A percentile compares a stretch with the other conserved stretches of the same genome.
Evolutionary conservation across 1,140 invertebrate species (phyloP).

Genomic region (Cepaea nemoralis): DNA sequence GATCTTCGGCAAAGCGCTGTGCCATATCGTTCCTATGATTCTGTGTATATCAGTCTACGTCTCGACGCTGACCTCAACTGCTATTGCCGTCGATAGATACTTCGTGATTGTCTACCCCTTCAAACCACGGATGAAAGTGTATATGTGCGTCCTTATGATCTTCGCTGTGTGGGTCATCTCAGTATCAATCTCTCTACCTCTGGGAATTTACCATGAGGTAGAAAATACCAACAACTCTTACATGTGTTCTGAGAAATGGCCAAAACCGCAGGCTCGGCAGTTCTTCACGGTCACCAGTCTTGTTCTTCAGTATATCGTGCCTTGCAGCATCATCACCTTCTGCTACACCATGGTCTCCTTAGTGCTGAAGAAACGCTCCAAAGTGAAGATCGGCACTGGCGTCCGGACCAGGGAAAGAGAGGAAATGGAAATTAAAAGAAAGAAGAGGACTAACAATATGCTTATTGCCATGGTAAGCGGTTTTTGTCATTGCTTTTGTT

Average conservation of each 20-base stretch:
- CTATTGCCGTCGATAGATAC: conserved; percentile 95
- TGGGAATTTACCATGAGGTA: conserved; percentile 82
- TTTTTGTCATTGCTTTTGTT: too few species aligned
- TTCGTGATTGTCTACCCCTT: conserved; percentile 98
- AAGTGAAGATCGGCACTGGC: conserved; percentile 77
- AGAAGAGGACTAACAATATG: conserved; percentile 87
- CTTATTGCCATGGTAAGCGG: conserved; percentile 93
- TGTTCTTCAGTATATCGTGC: conserved; percentile 91
- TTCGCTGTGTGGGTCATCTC: conserved; percentile 91
- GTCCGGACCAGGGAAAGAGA: conserved; percentile 78
- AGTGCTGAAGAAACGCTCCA: conserved; percentile 79
- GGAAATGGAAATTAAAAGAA: conserved; percentile 75
- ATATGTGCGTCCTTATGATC: conserved; percentile 83
- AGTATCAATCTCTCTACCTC: conserved; percentile 88
- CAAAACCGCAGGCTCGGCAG: conserved; percentile 77
- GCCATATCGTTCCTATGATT: conserved; percentile 92
- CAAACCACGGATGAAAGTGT: conserved; percentile 86
- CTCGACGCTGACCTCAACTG: conserved; percentile 93
- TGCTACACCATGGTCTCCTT: conserved; percentile 93
- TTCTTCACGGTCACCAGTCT: conserved; percentile 89
- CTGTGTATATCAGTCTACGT: conserved; percentile 88
- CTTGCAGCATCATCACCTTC: conserved; percentile 92
- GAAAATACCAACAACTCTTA: conserved; percentile 72
- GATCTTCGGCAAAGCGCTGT: conserved; percentile 89
- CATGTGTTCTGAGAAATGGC: conserved; percentile 92